Evolutionary conservation across 2,113 vertebrate species (phyloP).

Genomic region (Oplegnathus fasciatus): DNA sequence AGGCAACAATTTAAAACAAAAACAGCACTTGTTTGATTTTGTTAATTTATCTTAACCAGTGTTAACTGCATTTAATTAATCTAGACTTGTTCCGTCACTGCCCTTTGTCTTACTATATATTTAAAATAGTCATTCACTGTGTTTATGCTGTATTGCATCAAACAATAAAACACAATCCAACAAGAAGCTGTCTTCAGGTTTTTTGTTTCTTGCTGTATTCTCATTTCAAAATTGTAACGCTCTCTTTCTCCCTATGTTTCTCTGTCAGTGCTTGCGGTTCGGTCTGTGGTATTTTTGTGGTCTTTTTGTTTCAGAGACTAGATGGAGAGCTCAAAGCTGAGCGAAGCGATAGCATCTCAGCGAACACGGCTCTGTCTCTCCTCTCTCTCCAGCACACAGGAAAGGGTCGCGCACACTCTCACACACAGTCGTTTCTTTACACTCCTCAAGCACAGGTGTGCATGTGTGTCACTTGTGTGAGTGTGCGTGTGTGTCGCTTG

Average conservation of each 20-base stretch:
- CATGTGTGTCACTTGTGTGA: background rate
- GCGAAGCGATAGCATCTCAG: slow-evolving; percentile 72
- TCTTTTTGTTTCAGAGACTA: slow-evolving; percentile 83
- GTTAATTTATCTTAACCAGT: background rate
- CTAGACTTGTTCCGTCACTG: background rate
- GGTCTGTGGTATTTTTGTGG: slow-evolving; percentile 83
- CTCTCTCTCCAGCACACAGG: slow-evolving; percentile 76
- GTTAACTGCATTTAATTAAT: background rate
- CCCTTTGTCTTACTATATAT: background rate
- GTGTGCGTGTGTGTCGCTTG: slow-evolving; percentile 1
- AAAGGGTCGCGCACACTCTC: slow-evolving; percentile 71
- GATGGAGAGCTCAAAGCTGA: slow-evolving; percentile 79
- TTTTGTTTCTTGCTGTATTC: background rate
- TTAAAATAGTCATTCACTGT: background rate
- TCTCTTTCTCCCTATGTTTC: background rate
- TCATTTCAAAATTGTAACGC: slow-evolving; percentile 5
- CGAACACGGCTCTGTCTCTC: slow-evolving; percentile 38
- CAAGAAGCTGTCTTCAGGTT: background rate
- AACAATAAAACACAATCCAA: slow-evolving; percentile 12
- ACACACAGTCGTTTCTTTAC: slow-evolving; percentile 54
- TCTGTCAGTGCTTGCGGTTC: slow-evolving; percentile 76
- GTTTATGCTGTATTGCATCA: background rate
- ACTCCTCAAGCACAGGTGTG: slow-evolving; percentile 61
- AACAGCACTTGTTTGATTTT: background rate
- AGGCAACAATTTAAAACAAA: background rate